Base-by-base conservation (phyloP, 2,888 invertebrate genomes). In the Lapara coniferarum region DNA sequence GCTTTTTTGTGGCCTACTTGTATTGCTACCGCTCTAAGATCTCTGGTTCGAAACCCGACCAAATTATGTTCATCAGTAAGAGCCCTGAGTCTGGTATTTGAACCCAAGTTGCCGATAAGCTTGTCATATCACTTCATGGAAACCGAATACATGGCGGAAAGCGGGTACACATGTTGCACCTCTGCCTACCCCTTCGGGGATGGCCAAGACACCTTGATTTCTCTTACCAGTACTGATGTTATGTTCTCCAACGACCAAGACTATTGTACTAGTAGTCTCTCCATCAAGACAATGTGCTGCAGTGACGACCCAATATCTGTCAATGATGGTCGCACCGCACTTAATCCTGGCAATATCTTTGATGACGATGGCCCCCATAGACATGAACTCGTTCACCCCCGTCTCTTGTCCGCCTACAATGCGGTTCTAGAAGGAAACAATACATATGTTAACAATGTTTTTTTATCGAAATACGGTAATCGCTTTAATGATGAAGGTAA, bases 261-360 rank as follows among this genome's bases (percentile, higher is more conserved):
- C 93, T 0, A 89, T 71, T 8, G 81, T 69, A 0, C 8, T 52
- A 0, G 71, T 6, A 79, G 49, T 67, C 89, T 90, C 89, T 0
- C 84, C 89, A 0, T 85, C 83, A 10, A 95, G 72, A 75, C 95
- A 95, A 77, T 95, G 95, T 0, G 94, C 95, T 0, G 95, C 95
- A 0, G 95, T 93, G 69, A 95, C 0, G 0, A 94, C 86, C 75
- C 93, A 89, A 1, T 73, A 76, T 0, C 70, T 66, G 0, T 91
- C 84, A 71, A 96, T 94, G 71, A 96, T 94, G 49, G 89, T 89
- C 0, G 81, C 94, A 0, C 95, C 95, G 76, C 96, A 95, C 71
- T 85, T 88, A n/a, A 95, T 80, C 1, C 77, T 2, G 0, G 0
- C 10, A 87, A 93, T 78, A 78, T 84, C 49, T 70, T 2, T 0